Evolutionary conservation across 1,140 invertebrate species (phyloP).

Genomic region (Euwallacea fornicatus): DNA sequence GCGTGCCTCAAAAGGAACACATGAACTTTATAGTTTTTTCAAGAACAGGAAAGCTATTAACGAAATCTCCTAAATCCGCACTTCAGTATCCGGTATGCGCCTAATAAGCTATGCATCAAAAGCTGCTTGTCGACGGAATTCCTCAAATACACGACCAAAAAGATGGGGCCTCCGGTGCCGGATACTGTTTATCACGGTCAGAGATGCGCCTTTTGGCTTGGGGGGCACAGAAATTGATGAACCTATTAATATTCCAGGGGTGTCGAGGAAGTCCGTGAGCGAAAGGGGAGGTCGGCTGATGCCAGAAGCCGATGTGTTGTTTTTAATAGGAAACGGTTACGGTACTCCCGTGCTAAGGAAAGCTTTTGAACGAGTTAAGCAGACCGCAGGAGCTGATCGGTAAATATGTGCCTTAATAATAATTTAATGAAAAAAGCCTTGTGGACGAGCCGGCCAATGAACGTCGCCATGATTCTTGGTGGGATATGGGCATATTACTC

Average conservation of each 20-base stretch:
- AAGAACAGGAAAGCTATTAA: slow-evolving; percentile 25
- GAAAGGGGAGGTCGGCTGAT: neutral
- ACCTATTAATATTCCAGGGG: slow-evolving; percentile 29
- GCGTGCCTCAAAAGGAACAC: neutral
- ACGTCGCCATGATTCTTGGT: too few species aligned
- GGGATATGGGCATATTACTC: too few species aligned
- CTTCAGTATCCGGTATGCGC: slow-evolving; percentile 16
- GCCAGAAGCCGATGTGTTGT: neutral
- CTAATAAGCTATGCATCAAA: slow-evolving; percentile 25
- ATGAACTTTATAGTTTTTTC: too few species aligned
- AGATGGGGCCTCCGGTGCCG: slow-evolving; percentile 9
- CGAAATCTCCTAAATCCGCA: slow-evolving; percentile 13
- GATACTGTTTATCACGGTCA: slow-evolving; percentile 30
- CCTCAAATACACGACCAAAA: slow-evolving; percentile 5
- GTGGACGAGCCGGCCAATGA: too few species aligned
- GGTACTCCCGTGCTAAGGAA: too few species aligned
- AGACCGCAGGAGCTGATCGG: too few species aligned
- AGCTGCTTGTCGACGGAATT: slow-evolving; percentile 15
- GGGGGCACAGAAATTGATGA: slow-evolving; percentile 16
- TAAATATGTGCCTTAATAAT: too few species aligned
- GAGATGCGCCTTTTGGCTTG: slow-evolving; percentile 15
- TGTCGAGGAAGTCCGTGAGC: slow-evolving; percentile 9
- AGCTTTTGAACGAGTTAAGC: too few species aligned
- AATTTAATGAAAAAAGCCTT: too few species aligned
- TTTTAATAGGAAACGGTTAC: too few species aligned